Evolutionary conservation across 2,113 vertebrate species (phyloP), one percentile per base, ranked within the genome.

Genomic region (Hippoglossus stenolepis): DNA sequence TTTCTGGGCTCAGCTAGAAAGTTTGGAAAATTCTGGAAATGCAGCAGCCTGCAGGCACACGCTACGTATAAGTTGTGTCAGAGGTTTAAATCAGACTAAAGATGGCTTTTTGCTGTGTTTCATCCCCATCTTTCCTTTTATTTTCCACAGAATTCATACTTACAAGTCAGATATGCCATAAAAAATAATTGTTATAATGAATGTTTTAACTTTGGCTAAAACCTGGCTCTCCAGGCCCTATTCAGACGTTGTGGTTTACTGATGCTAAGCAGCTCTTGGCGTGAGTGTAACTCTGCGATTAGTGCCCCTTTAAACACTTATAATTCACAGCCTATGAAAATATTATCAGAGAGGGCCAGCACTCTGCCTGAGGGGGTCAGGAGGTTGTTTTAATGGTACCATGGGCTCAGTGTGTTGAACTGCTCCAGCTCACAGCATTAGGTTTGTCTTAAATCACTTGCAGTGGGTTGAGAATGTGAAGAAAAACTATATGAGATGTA

Each of bases 281-380:
- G 71, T 80, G 75, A 74, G 80, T 76, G 77, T 84, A 69, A 87
- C 75, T 70, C 75, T 84, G 66, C 62, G 85, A 91, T 93, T 86
- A 89, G 84, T 92, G 76, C 79, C 85, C 68, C 75, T 86, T 91
- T 92, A 92, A 92, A 92, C 90, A 93, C 90, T 83, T 90, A 90
- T 79, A 90, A 94, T 92, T 93, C 90, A 91, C 87, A 90, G 88
- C 84, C 89, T 93, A 90, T 90, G 88, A 92, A 92, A 93, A 94
- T 94, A 94, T 93, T 93, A 91, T 91, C 90, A 84, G 82, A 90
- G 85, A 90, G 81, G 82, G 80, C 86, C 80, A 82, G 85, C 89
- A 84, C 81, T 80, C 69, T 88, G 92, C 90, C 91, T 83, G 86
- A 84, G 88, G 84, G 88, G 90, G 87, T 89, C 90, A 91, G 83